phyloP scores from a whole-genome alignment of 2,113 vertebrate genomes.

The Emydura subglobosa region DNA sequence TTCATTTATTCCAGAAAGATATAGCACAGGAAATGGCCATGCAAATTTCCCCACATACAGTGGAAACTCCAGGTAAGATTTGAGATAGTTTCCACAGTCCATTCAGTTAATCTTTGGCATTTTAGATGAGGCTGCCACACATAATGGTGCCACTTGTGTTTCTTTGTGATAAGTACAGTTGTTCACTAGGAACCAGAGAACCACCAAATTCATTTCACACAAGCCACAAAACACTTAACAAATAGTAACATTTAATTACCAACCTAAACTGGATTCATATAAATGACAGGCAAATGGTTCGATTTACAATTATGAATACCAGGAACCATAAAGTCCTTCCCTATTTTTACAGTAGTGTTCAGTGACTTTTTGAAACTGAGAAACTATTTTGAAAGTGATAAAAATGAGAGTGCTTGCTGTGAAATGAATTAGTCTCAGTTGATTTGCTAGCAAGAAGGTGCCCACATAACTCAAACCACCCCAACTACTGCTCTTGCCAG shows the following conservation, averaged over 20 bases:
- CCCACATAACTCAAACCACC: background rate
- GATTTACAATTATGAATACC: constrained; percentile 19
- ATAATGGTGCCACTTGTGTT: background rate
- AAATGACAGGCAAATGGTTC: background rate
- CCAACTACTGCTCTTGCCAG: background rate
- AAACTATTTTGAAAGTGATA: background rate
- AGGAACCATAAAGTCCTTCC: background rate
- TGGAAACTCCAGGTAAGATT: background rate
- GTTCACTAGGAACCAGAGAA: constrained; percentile 27
- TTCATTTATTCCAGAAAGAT: background rate
- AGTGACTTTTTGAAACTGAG: background rate
- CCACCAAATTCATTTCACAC: background rate
- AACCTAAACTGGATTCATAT: background rate
- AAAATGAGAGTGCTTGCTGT: background rate
- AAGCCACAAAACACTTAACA: constrained; percentile 16
- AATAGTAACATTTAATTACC: constrained; percentile 9
- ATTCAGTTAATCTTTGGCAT: background rate
- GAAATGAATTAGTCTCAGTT: background rate
- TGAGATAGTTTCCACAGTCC: background rate
- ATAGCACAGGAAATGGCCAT: background rate
- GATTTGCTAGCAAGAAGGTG: background rate
- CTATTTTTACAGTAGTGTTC: background rate
- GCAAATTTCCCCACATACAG: background rate
- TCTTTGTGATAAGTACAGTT: background rate
- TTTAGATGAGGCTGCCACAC: background rate